phyloP scores from a whole-genome alignment of 2,797 vertebrate species.

The Sebastes cheni region DNA sequence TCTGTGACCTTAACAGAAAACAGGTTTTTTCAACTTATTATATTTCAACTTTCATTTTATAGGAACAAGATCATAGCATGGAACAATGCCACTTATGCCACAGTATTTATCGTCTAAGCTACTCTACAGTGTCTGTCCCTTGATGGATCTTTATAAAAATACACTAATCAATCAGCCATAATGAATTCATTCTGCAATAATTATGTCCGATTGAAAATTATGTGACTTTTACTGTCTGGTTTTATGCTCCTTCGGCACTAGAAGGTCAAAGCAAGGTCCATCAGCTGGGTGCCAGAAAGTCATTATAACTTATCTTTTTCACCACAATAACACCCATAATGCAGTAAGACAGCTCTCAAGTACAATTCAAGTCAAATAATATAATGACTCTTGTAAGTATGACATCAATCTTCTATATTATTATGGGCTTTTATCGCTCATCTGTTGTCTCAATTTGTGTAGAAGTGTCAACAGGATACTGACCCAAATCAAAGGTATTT shows the following conservation, averaged over 20 bases:
- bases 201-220: slow-evolving; percentile 38
- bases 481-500: not conserved
- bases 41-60: not conserved
- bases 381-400: not conserved
- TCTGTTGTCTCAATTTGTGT: not conserved
- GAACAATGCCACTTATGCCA: not conserved
- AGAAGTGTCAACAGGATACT: not conserved
- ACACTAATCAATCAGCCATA: slow-evolving; percentile 30
- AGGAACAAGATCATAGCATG: not conserved
- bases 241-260: slow-evolving; percentile 34
- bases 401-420: not conserved
- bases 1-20: not conserved
- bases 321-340: not conserved
- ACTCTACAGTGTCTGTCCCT: not conserved
- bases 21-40: not conserved
- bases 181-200: slow-evolving; percentile 29
- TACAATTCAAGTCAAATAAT: not conserved
- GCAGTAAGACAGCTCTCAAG: not conserved
- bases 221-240: slow-evolving; percentile 41
- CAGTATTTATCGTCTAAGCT: not conserved
- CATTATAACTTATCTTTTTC: not conserved
- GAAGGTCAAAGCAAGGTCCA: slow-evolving; percentile 40
- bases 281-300: not conserved
- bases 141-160: slow-evolving; percentile 9
- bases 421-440: not conserved